Evolutionary conservation across 2,113 vertebrate genomes (phyloP).

Genomic region (Anarhynchus alexandrinus): DNA sequence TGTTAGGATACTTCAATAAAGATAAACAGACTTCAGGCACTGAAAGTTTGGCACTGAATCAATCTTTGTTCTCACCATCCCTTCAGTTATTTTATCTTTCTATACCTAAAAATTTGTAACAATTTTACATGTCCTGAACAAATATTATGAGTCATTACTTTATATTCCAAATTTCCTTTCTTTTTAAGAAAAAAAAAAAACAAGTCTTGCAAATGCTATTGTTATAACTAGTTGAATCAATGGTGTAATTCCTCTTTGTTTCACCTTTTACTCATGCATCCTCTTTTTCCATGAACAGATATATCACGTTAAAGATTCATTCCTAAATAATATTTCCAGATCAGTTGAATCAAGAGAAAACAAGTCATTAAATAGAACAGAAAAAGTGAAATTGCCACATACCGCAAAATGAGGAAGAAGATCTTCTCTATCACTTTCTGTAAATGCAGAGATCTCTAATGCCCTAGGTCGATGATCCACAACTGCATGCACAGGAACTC

Average conservation of each 20-base stretch:
- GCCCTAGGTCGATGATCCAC: conserved; percentile 93
- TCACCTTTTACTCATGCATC: not conserved
- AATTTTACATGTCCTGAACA: not conserved
- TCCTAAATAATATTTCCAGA: not conserved
- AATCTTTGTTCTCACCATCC: not conserved
- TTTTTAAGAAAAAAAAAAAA: not conserved
- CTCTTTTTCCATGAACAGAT: not conserved
- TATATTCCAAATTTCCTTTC: not conserved
- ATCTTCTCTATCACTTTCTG: conserved; percentile 86
- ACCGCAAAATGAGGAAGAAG: conserved; percentile 97
- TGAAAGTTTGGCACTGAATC: not conserved
- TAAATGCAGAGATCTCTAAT: conserved; percentile 89
- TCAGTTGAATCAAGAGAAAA: not conserved
- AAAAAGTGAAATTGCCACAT: conserved; percentile 59
- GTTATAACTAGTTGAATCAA: not conserved
- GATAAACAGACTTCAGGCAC: not conserved
- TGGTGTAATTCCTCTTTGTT: not conserved
- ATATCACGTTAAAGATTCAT: not conserved
- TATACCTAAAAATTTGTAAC: not conserved
- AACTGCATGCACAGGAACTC: conserved; percentile 81
- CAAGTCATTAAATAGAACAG: not conserved
- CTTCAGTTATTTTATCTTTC: not conserved
- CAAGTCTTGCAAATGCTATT: not conserved
- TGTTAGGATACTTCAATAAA: not conserved
- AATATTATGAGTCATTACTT: not conserved